Percentiles rank a stretch among this genome's conserved stretches.
These are phyloP conservation scores for Scartelaos histophorus DNA, from an alignment of 2,113 vertebrate genomes.

Conservation along the genomic window DNA sequence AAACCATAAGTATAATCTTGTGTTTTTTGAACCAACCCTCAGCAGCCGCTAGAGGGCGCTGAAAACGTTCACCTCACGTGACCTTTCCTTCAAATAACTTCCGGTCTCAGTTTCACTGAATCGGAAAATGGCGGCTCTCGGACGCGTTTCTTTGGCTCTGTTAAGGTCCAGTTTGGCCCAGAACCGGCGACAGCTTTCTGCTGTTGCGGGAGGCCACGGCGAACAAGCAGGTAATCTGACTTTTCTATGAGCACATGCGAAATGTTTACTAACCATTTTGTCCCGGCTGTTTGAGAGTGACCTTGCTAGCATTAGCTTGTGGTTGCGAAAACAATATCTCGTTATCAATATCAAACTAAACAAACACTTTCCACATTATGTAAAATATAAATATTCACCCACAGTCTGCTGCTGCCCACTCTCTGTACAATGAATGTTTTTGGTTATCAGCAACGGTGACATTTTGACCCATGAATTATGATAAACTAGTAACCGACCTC, in stretches of 20 bases:
- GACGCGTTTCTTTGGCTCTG: slow-evolving; percentile 56
- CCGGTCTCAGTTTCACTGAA: slow-evolving; percentile 28
- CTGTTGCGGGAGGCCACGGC: slow-evolving; percentile 53
- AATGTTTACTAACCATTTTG: accelerated
- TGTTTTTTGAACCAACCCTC: not conserved
- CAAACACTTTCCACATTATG: not conserved
- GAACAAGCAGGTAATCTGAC: slow-evolving; percentile 54
- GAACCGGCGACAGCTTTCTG: slow-evolving; percentile 69
- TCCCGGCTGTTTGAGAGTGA: slow-evolving; percentile 29
- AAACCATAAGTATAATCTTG: not conserved
- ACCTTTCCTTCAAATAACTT: slow-evolving; percentile 10
- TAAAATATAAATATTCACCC: not conserved
- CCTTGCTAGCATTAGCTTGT: slow-evolving; percentile 58
- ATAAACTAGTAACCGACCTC: not conserved
- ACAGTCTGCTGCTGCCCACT: not conserved
- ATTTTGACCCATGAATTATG: not conserved
- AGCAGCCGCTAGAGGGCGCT: slow-evolving; percentile 10
- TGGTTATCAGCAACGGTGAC: too few species aligned
- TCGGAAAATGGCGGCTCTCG: slow-evolving; percentile 72
- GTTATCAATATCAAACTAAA: not conserved
- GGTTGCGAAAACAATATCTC: slow-evolving; percentile 25
- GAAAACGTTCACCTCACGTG: not conserved
- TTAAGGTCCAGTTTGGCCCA: slow-evolving; percentile 57
- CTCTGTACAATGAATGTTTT: not conserved
- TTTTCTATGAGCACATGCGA: not conserved